Evolutionary conservation across 2,888 invertebrate genomes (phyloP), one percentile per base, ranked within the genome.

Genomic region (Sphaerophoria taeniata): DNA sequence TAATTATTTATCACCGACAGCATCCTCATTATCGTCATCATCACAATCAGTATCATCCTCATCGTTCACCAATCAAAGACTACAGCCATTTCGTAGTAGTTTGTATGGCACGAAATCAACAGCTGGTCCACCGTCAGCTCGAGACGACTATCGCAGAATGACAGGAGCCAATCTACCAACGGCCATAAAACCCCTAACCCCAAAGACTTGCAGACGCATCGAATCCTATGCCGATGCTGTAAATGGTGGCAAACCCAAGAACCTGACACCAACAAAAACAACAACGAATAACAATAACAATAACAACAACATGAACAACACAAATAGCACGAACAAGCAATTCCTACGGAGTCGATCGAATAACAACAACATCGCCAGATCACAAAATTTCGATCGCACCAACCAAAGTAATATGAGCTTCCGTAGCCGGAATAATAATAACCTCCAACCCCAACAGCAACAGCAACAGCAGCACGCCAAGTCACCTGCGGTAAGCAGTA

Each of bases 11-110:
- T 82, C 70, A 75, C 82, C 75, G 76, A 83, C 85, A 63, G 49
- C 84, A 75, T 63, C 79, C 14, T 73, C 71, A 65, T 79, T 84
- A 73, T 84, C 87, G 76, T 74, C 87, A 75, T 87, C 88, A 77
- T 82, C 87, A 43, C 79, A 87, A 61, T 80, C 87, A 39, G 71
- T 86, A 4, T 61, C 84, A 80, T 74, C 84, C 71, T 83, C 83
- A 65, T 75, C 84, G 73, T 87, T 88, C 74, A 87, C 85, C 75
- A 88, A 89, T 71, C 87, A 88, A 53, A 88, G 92, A 65, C 90
- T 90, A 86, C 91, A 92, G 74, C 90, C 91, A 65, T 90, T 90
- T 87, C 90, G 92, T 53, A 91, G 90, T 87, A 92, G 91, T 88
- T 91, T 89, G 86, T 91, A 92, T 88, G 89, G 89, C 72, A 91